Base-by-base conservation (phyloP, 2,888 invertebrate species). In the Agrotis puta region DNA sequence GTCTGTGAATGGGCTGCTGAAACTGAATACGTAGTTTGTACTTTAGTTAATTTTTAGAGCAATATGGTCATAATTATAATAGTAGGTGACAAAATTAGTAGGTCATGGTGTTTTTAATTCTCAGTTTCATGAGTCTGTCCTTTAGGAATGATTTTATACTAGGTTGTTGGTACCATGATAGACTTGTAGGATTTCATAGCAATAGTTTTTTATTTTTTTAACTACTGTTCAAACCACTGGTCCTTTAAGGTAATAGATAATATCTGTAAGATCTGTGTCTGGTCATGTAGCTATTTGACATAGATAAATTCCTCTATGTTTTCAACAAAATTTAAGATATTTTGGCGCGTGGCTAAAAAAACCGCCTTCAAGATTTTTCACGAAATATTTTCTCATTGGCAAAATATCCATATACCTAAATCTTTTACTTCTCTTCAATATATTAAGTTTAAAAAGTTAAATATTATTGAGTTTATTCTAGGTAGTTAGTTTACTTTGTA, bases 11-110 rank as follows among this genome's bases (percentile, higher is more conserved):
- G 0, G 13, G 27, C 1, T 51, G 24, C 69, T 81, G 81, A 69
- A 75, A 68, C 51, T 74, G 62, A 74, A 79, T 80, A 47, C 33
- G 7, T 22, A 39, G 48, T 18, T 72, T 56, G 18, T 47, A 18
- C 5, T 20, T 14, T 18, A 5, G 18, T 53, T 80, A 27, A 81
- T 64, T 45, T 43, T 20, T 58, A 51, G 53, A 33, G 33, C 47
- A 39, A 54, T 50, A 81, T 45, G 39, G 53, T 69, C 47, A 54
- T 59, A 11, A 59, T 77, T 71, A 39, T 53, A 59, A 48, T 76
- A 5, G 48, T 70, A 16, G 48, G 27, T 64, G n/a, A 50, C 22
- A 13, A 20, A 53, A 39, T 39, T 4, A 48, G 33, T 0, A 14
- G 50, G 43, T 64, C 51, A 65, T 33, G 43, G 24, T 57, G 11